Evolutionary conservation across 2,888 invertebrate genomes (phyloP), one percentile per base, ranked within the genome.

Genomic region (Chesias legatella): DNA sequence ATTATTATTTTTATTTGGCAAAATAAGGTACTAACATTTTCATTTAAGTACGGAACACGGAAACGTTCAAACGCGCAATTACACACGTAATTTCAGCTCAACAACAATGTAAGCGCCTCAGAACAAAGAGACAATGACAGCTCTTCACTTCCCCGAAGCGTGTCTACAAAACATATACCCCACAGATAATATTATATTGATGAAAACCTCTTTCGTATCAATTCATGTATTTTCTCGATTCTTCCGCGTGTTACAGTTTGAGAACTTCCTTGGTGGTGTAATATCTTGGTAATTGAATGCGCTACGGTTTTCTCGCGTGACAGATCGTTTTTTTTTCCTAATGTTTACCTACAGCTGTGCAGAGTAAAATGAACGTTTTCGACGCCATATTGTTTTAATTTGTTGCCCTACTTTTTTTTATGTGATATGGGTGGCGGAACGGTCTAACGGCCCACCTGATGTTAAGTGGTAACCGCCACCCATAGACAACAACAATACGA

Each of bases 241-340:
- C 40, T 40, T 45, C 36, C 40, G 45, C 36, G 20, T 33, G 36
- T 40, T 44, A 44, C 24, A 38, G 13, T 28, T n/a, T 22, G 22
- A 7, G n/a, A n/a, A 6, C 32, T 35, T 44, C 31, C 38, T 29
- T 6, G 23, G 30, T 30, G 37, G 9, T 32, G 28, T 42, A 42
- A 42, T 26, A 21, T 24, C 26, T 27, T 8, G 29, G 28, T 32
- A 36, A 31, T 33, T 22, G 26, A 30, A 39, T 34, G 11, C 21
- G 21, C 10, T 39, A 39, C 34, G 38, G 31, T 35, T 40, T 35
- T 39, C 27, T 32, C 26, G 21, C 34, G 34, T 39, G 43, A 33
- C 38, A 9, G 37, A 39, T 49, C 42, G 46, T 36, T 45, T 40
- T 40, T 27, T 37, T 20, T 34, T 22, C 5, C 5, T 17, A 17